phyloP scores from a whole-genome alignment of 2,888 invertebrate species.

The Mesorhabditis belari region DNA sequence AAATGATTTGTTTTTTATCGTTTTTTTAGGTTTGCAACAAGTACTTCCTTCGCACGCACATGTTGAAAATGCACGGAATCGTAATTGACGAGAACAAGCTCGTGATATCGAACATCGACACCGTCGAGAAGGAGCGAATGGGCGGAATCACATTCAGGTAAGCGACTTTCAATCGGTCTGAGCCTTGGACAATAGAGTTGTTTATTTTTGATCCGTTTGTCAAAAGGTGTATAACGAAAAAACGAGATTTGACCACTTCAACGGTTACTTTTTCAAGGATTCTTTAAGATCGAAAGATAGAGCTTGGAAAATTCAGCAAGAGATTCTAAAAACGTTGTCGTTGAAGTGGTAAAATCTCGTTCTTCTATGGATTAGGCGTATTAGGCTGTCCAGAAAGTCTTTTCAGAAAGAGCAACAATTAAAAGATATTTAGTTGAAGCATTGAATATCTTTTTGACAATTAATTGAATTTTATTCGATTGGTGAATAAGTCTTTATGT shows the following conservation, averaged over 20 bases:
- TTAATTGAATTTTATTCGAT: too few relatives aligned
- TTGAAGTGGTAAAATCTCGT: too few relatives aligned
- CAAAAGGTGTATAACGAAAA: too few relatives aligned
- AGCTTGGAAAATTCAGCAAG: neutral
- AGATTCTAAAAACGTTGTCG: neutral
- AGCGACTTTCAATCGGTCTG: neutral
- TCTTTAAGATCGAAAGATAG: too few relatives aligned
- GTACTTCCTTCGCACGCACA: constrained; percentile 96
- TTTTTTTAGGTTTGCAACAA: constrained; percentile 84
- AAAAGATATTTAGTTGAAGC: too few relatives aligned
- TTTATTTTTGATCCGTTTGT: neutral
- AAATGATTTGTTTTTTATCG: neutral
- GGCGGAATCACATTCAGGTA: constrained; percentile 46
- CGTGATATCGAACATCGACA: constrained; percentile 53
- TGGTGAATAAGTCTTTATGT: too few relatives aligned
- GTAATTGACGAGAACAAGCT: constrained; percentile 54
- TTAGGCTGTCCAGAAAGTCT: too few relatives aligned
- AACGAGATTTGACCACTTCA: too few relatives aligned
- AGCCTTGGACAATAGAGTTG: neutral
- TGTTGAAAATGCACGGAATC: constrained; percentile 67
- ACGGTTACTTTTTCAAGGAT: too few relatives aligned
- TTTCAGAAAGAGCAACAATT: too few relatives aligned
- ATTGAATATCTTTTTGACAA: too few relatives aligned
- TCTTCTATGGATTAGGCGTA: neutral
- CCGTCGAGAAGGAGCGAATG: constrained; percentile 44